Conservation (phyloP, 1,140 invertebrate genomes). For the Camponotus floridanus region DNA sequence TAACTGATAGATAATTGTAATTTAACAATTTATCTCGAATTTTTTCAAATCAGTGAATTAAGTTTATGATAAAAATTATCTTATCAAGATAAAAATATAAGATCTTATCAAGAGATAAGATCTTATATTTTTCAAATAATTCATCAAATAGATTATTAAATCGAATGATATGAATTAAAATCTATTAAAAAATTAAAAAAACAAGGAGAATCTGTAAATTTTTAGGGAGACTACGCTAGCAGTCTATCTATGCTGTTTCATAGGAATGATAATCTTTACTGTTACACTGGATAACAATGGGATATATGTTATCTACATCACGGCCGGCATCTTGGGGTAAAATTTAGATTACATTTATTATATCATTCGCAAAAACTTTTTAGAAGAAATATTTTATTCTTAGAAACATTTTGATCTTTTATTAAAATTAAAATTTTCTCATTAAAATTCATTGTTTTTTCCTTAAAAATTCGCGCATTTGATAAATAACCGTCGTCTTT, state of each 20-base stretch:
- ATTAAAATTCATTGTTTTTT: background rate
- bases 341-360: constrained; percentile 57
- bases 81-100: too few relatives aligned
- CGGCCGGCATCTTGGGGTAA: constrained; percentile 93
- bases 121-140: background rate
- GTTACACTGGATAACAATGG: constrained; percentile 91
- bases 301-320: constrained; percentile 93
- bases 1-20: too few relatives aligned
- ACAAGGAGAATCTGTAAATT: constrained; percentile 60
- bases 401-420: too few relatives aligned
- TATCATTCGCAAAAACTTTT: background rate
- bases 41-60: background rate
- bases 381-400: background rate
- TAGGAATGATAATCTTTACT: constrained; percentile 96
- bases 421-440: background rate
- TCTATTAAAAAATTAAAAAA: background rate
- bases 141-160: constrained; percentile 4
- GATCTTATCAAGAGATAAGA: too few relatives aligned
- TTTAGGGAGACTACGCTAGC: constrained; percentile 94
- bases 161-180: background rate
- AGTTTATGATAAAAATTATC: background rate
- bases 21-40: background rate
- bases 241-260: constrained; percentile 93
- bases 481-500: too few relatives aligned
- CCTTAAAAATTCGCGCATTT: background rate